phyloP scores from a whole-genome alignment of 2,888 invertebrate genomes.

The Cantharis rustica region DNA sequence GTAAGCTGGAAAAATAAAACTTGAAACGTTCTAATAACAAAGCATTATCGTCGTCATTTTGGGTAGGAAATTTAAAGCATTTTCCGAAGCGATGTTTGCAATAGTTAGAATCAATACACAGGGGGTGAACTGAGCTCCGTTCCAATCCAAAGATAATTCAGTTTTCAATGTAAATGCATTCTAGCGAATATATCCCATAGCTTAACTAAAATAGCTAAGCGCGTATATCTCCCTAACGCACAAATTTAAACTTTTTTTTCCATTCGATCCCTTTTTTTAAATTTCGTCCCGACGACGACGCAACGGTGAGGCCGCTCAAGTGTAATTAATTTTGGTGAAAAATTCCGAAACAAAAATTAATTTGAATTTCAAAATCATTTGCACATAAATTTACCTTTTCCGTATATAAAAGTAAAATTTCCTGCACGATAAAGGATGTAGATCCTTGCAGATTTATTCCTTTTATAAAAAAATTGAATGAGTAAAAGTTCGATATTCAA shows the following conservation, averaged over 20 bases:
- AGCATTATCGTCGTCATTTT: neutral
- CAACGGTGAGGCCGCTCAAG: neutral
- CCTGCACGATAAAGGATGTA: neutral
- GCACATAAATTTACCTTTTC: neutral
- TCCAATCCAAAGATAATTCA: slow-evolving; percentile 39
- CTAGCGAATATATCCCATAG: slow-evolving; percentile 16
- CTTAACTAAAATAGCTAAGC: slow-evolving; percentile 2
- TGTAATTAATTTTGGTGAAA: neutral
- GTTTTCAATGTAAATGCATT: slow-evolving; percentile 35
- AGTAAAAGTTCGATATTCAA: neutral
- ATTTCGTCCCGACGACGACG: neutral
- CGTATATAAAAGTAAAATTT: neutral
- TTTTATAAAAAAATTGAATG: neutral
- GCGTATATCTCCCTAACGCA: neutral
- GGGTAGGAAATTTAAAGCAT: slow-evolving; percentile 36
- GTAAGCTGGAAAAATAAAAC: neutral
- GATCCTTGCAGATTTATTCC: neutral
- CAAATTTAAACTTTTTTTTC: neutral
- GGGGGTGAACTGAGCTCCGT: slow-evolving; percentile 33
- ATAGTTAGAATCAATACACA: slow-evolving; percentile 38
- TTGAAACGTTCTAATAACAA: neutral
- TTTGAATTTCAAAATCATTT: neutral
- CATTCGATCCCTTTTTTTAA: neutral
- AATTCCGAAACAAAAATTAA: neutral
- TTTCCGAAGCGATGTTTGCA: slow-evolving; percentile 42